A percentile compares a stretch with the other conserved stretches of the same genome.
Evolutionary conservation across 2,113 vertebrate species (phyloP).

Genomic region (Sinocyclocheilus rhinocerous): DNA sequence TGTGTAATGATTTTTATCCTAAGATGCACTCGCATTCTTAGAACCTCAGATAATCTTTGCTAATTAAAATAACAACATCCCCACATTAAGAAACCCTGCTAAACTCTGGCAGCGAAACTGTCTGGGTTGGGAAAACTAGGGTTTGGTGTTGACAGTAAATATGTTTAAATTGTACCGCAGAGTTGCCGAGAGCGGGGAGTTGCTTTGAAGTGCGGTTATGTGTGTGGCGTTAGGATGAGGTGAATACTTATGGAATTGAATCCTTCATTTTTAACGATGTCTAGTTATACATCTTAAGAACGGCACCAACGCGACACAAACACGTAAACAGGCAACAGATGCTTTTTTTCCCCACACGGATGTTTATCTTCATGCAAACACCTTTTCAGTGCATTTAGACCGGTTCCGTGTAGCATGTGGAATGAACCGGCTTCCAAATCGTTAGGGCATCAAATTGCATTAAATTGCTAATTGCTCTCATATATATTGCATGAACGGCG

Average conservation of each 20-base stretch:
- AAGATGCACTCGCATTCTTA: conserved; percentile 20
- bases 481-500: not conserved
- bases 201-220: not conserved
- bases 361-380: not conserved
- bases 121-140: not conserved
- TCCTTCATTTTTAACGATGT: not conserved
- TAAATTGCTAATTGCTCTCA: conserved; percentile 1
- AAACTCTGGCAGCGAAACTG: conserved; percentile 18
- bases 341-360: not conserved
- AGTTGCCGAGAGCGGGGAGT: not conserved
- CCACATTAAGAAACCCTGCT: not conserved
- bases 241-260: conserved; percentile 9
- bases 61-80: conserved; percentile 47
- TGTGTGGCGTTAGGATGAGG: not conserved
- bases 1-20: conserved; percentile 39
- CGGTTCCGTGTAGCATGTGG: not conserved
- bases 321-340: not conserved
- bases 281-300: not conserved
- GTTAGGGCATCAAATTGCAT: not conserved
- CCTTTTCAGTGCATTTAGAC: not conserved
- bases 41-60: conserved; percentile 24
- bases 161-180: conserved; percentile 31
- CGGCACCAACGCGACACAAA: not conserved
- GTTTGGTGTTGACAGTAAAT: conserved; percentile 45
- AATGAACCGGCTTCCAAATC: not conserved